Conservation (phyloP, 2,797 vertebrate species). For the Molossus molossus region DNA sequence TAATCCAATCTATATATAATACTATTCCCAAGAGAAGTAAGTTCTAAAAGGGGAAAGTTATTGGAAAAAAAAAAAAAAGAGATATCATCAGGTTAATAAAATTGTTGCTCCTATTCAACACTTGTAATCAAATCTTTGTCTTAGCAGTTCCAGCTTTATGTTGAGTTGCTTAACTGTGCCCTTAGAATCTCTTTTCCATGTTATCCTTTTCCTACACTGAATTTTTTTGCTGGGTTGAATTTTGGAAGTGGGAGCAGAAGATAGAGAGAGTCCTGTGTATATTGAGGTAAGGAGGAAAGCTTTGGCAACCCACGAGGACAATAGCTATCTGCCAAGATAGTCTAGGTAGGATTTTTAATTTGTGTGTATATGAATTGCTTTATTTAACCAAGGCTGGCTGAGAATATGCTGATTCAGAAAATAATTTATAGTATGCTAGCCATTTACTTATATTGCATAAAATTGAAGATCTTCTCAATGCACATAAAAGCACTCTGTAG, state of each 20-base stretch:
- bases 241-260: neutral
- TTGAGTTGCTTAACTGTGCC: constrained; percentile 1
- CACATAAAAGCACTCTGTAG: neutral
- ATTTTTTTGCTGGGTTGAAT: neutral
- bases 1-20: neutral
- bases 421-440: neutral
- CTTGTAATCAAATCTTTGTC: constrained; percentile 24
- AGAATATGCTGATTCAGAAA: constrained; percentile 24
- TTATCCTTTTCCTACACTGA: neutral
- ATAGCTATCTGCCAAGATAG: neutral
- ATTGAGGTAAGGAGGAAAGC: constrained; percentile 29
- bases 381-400: neutral
- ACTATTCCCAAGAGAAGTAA: constrained; percentile 33
- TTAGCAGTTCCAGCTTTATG: neutral
- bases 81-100: constrained; percentile 8
- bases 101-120: neutral
- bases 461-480: constrained; percentile 35
- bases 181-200: neutral
- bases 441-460: neutral
- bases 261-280: neutral
- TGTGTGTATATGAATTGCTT: constrained; percentile 7
- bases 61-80: constrained; percentile 46
- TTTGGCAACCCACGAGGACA: neutral
- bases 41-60: constrained; percentile 27
- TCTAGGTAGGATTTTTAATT: neutral